Conservation (phyloP, 53 echinoderm and acorn worm genomes). For the Patiria pectinifera region DNA sequence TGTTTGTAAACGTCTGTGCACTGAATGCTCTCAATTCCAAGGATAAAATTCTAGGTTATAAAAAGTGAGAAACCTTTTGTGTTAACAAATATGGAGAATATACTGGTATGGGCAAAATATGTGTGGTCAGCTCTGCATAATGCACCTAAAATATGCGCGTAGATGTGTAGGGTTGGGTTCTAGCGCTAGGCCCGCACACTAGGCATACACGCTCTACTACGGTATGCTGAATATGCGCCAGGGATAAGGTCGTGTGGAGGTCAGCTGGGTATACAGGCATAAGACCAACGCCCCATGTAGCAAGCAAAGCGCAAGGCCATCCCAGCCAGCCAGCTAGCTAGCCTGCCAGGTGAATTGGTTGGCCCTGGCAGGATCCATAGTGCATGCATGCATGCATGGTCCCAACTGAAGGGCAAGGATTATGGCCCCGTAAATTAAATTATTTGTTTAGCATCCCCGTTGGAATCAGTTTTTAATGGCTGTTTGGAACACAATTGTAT, state of each 20-base stretch:
- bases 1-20: neutral
- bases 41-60: neutral
- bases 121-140: neutral
- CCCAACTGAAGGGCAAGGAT: too few species aligned
- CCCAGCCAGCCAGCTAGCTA: neutral
- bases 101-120: constrained; percentile 3
- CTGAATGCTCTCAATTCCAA: neutral
- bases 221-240: constrained; percentile 17
- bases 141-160: neutral
- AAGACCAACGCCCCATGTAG: neutral
- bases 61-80: neutral
- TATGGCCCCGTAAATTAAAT: too few species aligned
- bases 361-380: too few species aligned
- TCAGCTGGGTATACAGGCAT: neutral
- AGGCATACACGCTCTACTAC: neutral
- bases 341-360: too few species aligned
- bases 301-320: neutral
- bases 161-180: neutral
- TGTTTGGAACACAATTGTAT: too few species aligned
- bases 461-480: too few species aligned
- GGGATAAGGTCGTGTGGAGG: constrained; percentile 1
- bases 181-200: neutral
- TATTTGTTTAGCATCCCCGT: too few species aligned
- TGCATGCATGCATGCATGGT: too few species aligned
- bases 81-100: neutral